A percentile compares a stretch with the other conserved stretches of the same genome.
These are phyloP conservation scores for Notocelia uddmanniana DNA, from an alignment of 2,888 invertebrate species.

Conservation along the genomic window DNA sequence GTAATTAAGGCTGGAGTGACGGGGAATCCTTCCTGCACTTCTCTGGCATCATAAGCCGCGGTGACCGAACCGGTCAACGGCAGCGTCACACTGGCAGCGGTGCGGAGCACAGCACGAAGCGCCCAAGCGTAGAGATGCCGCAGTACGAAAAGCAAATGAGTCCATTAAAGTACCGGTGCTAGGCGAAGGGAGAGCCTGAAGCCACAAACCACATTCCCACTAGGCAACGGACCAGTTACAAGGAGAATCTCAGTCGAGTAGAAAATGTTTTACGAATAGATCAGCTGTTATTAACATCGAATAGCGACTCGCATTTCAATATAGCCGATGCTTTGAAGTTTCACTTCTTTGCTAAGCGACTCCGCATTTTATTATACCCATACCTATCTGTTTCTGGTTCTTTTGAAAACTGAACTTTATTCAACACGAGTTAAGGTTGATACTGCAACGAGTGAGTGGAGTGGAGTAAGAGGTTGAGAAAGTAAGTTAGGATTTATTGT, in stretches of 20 bases:
- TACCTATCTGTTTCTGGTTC: neutral
- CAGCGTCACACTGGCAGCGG: too few species aligned
- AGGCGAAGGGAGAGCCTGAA: too few species aligned
- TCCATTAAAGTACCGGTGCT: too few species aligned
- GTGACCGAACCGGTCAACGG: too few species aligned
- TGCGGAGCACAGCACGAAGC: too few species aligned
- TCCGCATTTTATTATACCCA: neutral
- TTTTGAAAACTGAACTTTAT: neutral
- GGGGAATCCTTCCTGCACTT: too few species aligned
- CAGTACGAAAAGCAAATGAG: too few species aligned
- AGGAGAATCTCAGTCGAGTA: neutral
- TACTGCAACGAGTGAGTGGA: neutral
- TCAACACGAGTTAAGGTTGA: neutral
- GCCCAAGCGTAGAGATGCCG: too few species aligned
- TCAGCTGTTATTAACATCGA: constrained; percentile 11
- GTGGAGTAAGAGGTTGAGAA: neutral
- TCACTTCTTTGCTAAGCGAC: constrained; percentile 6
- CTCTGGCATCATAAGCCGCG: too few species aligned
- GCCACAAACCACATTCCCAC: too few species aligned
- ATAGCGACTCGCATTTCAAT: constrained; percentile 18
- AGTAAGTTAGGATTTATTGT: neutral
- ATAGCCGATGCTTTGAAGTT: constrained; percentile 20
- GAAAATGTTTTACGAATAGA: neutral
- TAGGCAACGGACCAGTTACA: too few species aligned
- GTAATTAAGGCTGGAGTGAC: too few species aligned